These are phyloP conservation scores for Sphaeridia pumilis DNA, from an alignment of 2,888 invertebrate species.

Conservation along the genomic window DNA sequence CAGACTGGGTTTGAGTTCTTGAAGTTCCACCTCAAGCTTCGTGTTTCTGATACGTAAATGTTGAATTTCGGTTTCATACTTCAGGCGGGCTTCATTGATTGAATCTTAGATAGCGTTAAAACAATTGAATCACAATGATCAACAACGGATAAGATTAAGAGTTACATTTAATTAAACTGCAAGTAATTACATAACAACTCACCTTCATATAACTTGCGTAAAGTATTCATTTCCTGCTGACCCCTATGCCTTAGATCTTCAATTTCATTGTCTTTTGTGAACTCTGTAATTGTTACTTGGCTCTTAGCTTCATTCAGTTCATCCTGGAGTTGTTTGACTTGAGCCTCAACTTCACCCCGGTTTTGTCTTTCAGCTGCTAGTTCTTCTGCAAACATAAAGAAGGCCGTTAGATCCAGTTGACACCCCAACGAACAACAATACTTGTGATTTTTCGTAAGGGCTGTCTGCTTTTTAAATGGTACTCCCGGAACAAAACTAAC, in stretches of 20 bases:
- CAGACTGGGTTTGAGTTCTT: slow-evolving; percentile 33
- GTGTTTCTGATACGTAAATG: slow-evolving; percentile 54
- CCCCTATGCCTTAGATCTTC: slow-evolving; percentile 46
- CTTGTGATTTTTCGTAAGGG: too few species aligned
- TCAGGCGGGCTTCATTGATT: slow-evolving; percentile 57
- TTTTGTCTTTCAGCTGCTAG: slow-evolving; percentile 50
- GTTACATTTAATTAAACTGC: too few species aligned
- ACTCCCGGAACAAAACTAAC: too few species aligned
- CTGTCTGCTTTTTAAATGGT: too few species aligned
- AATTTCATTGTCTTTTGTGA: slow-evolving; percentile 57
- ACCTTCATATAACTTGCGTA: slow-evolving; percentile 79
- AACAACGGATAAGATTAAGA: too few species aligned
- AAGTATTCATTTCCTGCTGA: slow-evolving; percentile 65
- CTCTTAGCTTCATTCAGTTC: slow-evolving; percentile 59
- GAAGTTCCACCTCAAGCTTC: slow-evolving; percentile 29
- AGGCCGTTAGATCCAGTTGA: too few species aligned
- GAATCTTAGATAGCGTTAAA: slow-evolving; percentile 61
- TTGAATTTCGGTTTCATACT: slow-evolving; percentile 56
- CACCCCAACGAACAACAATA: too few species aligned
- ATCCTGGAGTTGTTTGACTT: slow-evolving; percentile 46
- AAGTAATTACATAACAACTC: too few species aligned
- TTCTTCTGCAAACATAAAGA: slow-evolving; percentile 46
- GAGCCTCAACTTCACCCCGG: slow-evolving; percentile 43
- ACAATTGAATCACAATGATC: too few species aligned
- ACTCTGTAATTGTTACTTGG: slow-evolving; percentile 55